Conservation (phyloP, 2,113 vertebrate genomes). For the Lepus americanus region DNA sequence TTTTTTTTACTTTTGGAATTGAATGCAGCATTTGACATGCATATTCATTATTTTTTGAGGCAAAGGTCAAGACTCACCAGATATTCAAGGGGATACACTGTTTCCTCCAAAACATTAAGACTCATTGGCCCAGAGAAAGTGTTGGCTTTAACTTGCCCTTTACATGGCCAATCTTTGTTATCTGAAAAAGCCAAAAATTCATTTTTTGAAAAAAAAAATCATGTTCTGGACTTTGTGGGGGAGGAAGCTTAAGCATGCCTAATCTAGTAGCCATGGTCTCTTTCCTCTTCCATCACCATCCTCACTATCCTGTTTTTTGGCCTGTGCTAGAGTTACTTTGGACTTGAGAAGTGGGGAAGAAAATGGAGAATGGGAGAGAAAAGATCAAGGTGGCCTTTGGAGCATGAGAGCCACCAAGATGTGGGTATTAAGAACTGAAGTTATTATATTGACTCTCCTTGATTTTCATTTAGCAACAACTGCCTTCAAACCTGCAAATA, state of each 20-base stretch:
- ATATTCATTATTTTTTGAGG: not conserved
- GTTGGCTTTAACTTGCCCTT: conserved; percentile 13
- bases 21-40: not conserved
- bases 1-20: not conserved
- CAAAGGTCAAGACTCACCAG: not conserved
- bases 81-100: not conserved
- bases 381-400: not conserved
- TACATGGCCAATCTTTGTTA: not conserved
- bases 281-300: not conserved
- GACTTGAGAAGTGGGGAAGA: not conserved
- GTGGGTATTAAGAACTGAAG: not conserved
- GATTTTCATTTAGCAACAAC: not conserved
- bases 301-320: not conserved
- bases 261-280: not conserved
- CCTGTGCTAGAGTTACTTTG: not conserved
- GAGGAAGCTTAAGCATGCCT: not conserved
- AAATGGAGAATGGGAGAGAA: not conserved
- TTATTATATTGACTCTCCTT: not conserved
- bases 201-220: not conserved
- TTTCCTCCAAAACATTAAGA: conserved; percentile 11
- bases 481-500: conserved; percentile 24
- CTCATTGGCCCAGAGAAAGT: not conserved
- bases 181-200: not conserved
- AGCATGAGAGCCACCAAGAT: not conserved
- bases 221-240: not conserved